Percentiles rank a stretch among this genome's conserved stretches.
Conservation (phyloP, 2,797 vertebrate species). For the Pseudopleuronectes americanus region DNA sequence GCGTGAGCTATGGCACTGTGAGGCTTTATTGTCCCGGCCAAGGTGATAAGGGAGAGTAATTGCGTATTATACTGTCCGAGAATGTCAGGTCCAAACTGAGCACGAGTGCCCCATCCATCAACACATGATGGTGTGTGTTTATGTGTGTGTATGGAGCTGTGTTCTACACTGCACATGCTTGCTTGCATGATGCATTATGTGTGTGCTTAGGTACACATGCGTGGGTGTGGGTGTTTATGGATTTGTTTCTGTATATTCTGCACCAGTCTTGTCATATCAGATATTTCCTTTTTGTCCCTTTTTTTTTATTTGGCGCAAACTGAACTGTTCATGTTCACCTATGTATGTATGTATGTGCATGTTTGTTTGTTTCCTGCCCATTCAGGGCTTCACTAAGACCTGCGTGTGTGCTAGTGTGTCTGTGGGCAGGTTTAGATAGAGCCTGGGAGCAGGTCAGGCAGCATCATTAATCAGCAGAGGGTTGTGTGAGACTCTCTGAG, state of each 20-base stretch:
- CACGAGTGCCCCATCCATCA: constrained; percentile 98
- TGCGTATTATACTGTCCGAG: constrained; percentile 99
- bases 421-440: constrained; percentile 89
- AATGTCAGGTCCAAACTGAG: constrained; percentile 99
- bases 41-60: constrained; percentile 99
- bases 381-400: constrained; percentile 25
- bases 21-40: constrained; percentile 99
- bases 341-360: constrained; percentile 19
- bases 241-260: constrained; percentile 45
- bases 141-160: constrained; percentile 52
- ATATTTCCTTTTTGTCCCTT: constrained; percentile 51
- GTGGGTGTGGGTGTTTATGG: constrained; percentile 37
- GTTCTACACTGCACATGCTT: constrained; percentile 63
- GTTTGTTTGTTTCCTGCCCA: constrained; percentile 32
- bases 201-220: constrained; percentile 27
- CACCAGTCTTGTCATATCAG: constrained; percentile 43
- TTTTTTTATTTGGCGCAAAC: constrained; percentile 9
- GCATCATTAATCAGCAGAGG: constrained; percentile 93
- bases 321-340: constrained; percentile 23
- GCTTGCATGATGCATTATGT: constrained; percentile 71
- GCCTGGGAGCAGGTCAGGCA: constrained; percentile 90
- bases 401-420: constrained; percentile 59
- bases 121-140: constrained; percentile 81
- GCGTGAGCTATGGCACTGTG: constrained; percentile 97
- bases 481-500: constrained; percentile 86